Percentiles rank a stretch among this genome's conserved stretches.
Evolutionary conservation across 2,113 vertebrate species (phyloP).

Genomic region (Candoia aspera): DNA sequence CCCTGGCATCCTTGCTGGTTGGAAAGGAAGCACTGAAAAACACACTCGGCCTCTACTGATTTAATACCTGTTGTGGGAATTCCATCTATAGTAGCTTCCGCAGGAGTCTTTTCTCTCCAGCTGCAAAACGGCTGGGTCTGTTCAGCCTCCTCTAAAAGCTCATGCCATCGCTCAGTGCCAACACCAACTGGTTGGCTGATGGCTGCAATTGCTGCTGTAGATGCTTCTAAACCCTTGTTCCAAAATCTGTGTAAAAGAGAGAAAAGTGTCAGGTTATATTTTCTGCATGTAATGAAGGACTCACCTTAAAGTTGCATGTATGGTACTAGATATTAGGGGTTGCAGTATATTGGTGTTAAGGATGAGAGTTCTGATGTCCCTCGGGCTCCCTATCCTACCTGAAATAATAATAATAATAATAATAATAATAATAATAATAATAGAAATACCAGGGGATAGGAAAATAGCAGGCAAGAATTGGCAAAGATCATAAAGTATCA

Average conservation of each 20-base stretch:
- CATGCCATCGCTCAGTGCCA: background rate
- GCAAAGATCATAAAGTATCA: too few species aligned
- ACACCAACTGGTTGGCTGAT: conserved; percentile 19
- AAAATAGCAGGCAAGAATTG: too few species aligned
- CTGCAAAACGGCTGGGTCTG: background rate
- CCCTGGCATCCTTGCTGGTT: background rate
- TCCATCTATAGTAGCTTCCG: background rate
- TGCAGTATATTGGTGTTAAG: background rate
- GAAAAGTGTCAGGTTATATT: background rate
- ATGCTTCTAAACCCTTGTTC: background rate
- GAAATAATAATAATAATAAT: background rate
- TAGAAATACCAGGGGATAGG: too few species aligned
- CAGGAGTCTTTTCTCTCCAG: background rate
- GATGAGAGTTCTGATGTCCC: background rate
- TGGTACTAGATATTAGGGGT: background rate
- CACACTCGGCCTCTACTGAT: background rate
- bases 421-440: too few species aligned
- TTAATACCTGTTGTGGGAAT: background rate
- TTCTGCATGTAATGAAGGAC: background rate
- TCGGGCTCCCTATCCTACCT: background rate
- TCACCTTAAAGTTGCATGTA: background rate
- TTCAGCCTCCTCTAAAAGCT: background rate
- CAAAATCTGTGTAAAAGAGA: conserved; percentile 3
- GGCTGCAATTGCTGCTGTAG: background rate
- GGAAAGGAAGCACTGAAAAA: background rate